Conservation (phyloP, 92 coral and sea anemone species). For the Zoanthus sansibaricus region DNA sequence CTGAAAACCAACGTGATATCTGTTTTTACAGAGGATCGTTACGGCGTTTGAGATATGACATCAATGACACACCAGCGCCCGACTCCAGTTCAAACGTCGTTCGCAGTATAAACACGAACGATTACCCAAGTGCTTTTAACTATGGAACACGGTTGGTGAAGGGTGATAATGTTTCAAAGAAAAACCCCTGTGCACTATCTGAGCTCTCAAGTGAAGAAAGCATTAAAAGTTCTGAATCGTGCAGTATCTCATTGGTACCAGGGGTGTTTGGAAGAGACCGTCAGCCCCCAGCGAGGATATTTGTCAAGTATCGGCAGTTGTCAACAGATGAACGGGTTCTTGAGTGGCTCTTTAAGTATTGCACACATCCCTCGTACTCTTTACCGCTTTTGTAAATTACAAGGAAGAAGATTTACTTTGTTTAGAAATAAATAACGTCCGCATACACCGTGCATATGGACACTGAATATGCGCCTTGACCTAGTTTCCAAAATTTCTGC, state of each 20-base stretch:
- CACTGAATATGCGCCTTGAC: too few species aligned
- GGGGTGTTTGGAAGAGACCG: slow-evolving; percentile 73
- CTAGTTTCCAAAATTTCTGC: too few species aligned
- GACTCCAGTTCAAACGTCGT: not conserved
- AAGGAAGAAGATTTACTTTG: too few species aligned
- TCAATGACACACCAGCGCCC: not conserved
- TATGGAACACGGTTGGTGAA: not conserved
- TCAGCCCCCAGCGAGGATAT: slow-evolving; percentile 77
- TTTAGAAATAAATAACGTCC: not conserved
- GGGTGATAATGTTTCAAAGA: not conserved
- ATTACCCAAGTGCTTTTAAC: not conserved
- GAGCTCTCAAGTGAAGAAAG: slow-evolving; percentile 9
- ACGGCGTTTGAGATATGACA: slow-evolving; percentile 43
- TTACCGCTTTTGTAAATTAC: slow-evolving; percentile 68
- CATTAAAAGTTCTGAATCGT: slow-evolving; percentile 52
- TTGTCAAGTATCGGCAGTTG: slow-evolving; percentile 83
- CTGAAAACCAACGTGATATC: slow-evolving; percentile 64
- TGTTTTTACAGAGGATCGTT: slow-evolving; percentile 69
- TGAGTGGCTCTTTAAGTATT: slow-evolving; percentile 81
- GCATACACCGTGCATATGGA: too few species aligned
- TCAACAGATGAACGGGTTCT: slow-evolving; percentile 86
- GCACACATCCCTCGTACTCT: slow-evolving; percentile 74
- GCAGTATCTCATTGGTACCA: slow-evolving; percentile 77
- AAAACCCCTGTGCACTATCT: slow-evolving; percentile 7
- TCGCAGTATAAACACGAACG: not conserved